Evolutionary conservation across 2,888 invertebrate species (phyloP).

Genomic region (Stramonita haemastoma): DNA sequence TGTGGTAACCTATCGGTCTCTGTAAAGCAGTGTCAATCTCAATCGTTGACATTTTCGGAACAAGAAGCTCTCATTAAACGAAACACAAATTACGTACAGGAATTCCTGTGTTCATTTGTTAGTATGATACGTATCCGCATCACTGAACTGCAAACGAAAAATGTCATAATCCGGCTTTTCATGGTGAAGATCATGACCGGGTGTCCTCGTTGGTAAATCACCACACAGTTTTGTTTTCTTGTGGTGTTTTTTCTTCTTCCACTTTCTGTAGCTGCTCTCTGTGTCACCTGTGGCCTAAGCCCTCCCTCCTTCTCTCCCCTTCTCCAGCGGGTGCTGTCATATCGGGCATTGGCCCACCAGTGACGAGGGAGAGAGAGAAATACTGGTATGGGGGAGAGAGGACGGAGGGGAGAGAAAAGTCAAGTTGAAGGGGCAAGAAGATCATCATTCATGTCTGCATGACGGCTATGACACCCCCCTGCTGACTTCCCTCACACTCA

Average conservation of each 20-base stretch:
- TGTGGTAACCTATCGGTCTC: too few relatives aligned
- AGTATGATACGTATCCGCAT: too few relatives aligned
- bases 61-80: too few relatives aligned
- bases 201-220: too few relatives aligned
- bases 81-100: too few relatives aligned
- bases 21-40: too few relatives aligned
- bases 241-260: background rate
- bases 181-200: too few relatives aligned
- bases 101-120: too few relatives aligned
- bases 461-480: background rate
- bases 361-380: background rate
- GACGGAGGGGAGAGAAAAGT: background rate
- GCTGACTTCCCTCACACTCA: background rate
- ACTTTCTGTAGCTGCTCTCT: background rate
- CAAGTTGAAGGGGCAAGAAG: background rate
- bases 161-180: too few relatives aligned
- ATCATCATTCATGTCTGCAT: conserved; percentile 33
- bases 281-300: background rate
- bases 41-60: too few relatives aligned
- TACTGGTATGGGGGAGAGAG: background rate
- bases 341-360: background rate
- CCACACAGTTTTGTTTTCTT: too few relatives aligned
- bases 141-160: too few relatives aligned
- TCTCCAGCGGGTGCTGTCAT: background rate
- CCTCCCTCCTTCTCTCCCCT: background rate